phyloP scores from a whole-genome alignment of 2,113 vertebrate species.

The Leptodactylus fuscus region DNA sequence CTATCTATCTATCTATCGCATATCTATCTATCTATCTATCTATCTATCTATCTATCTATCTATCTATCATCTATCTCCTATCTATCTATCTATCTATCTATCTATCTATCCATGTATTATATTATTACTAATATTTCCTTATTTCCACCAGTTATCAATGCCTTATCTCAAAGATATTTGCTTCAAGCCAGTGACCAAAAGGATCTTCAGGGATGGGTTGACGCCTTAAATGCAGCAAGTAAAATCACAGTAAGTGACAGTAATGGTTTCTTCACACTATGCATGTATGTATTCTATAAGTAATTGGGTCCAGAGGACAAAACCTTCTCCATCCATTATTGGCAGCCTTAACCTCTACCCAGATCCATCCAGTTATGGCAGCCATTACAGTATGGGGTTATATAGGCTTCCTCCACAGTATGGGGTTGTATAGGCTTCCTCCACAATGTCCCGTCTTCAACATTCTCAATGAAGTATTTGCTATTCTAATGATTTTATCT shows the following conservation, averaged over 20 bases:
- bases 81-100: conserved; percentile 6
- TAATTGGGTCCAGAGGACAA: too few species aligned
- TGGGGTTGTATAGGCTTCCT: too few species aligned
- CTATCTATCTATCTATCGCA: too few species aligned
- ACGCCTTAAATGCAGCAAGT: conserved; percentile 92
- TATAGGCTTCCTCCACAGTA: too few species aligned
- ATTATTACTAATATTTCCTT: not conserved
- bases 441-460: too few species aligned
- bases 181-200: conserved; percentile 93
- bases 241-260: conserved; percentile 90
- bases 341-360: not conserved
- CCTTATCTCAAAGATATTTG: conserved; percentile 91
- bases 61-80: too few species aligned
- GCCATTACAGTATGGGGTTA: too few species aligned
- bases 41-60: too few species aligned
- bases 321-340: not conserved
- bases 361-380: too few species aligned
- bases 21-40: too few species aligned
- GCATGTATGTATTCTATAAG: not conserved
- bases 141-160: conserved; percentile 88
- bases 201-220: conserved; percentile 95
- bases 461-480: too few species aligned
- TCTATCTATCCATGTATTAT: not conserved
- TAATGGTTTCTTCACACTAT: not conserved
- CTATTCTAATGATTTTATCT: too few species aligned